A percentile compares a stretch with the other conserved stretches of the same genome.
These are phyloP conservation scores for Sebastes hopkinsi DNA, from an alignment of 2,797 vertebrate species.

Conservation along the genomic window DNA sequence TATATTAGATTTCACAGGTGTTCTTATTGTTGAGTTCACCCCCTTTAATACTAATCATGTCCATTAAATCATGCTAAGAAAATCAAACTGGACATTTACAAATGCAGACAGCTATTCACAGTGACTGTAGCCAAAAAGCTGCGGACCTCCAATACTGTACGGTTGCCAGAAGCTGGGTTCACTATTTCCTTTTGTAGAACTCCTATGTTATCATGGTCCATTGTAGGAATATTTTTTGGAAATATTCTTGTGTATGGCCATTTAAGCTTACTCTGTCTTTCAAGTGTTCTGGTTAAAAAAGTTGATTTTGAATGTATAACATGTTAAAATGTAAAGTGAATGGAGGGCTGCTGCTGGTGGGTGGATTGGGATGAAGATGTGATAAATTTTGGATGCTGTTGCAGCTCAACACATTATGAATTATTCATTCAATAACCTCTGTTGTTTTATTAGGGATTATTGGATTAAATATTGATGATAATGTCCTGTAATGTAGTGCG, in stretches of 20 bases:
- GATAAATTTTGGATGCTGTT: conserved; percentile 3
- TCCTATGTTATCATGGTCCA: not conserved
- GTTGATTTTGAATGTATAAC: not conserved
- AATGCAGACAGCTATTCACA: not conserved
- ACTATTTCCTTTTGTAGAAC: not conserved
- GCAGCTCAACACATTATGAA: not conserved
- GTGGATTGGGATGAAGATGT: not conserved
- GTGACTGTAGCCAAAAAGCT: not conserved
- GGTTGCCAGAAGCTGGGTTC: not conserved
- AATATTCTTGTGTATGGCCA: not conserved
- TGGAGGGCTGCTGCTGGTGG: not conserved
- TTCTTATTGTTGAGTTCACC: not conserved
- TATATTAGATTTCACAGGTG: not conserved
- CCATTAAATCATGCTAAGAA: not conserved
- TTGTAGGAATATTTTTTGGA: too few relatives aligned
- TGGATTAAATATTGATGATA: conserved; percentile 52
- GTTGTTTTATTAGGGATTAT: conserved; percentile 41
- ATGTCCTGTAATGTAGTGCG: conserved; percentile 20
- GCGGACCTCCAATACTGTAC: not conserved
- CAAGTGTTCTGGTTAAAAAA: not conserved
- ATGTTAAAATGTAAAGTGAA: not conserved
- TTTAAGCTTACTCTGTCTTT: not conserved
- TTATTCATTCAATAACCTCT: conserved; percentile 24
- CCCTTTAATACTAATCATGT: not conserved
- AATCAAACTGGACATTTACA: not conserved